Evolutionary conservation across 2,113 vertebrate genomes (phyloP).

Genomic region (Rostratula benghalensis): DNA sequence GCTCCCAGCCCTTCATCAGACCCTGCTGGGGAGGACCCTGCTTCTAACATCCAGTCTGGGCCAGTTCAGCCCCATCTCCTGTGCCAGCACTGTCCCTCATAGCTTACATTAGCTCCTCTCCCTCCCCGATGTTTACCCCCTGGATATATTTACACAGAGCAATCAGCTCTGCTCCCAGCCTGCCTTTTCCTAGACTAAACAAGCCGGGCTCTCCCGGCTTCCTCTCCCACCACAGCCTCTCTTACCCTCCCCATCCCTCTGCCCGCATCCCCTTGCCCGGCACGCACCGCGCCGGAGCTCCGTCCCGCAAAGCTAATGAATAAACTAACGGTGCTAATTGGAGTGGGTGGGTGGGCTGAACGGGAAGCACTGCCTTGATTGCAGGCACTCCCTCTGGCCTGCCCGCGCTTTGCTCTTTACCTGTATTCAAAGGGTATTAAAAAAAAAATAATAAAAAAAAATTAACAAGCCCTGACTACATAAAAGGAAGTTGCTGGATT

Average conservation of each 20-base stretch:
- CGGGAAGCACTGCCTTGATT: not conserved
- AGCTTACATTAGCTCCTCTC: constrained; percentile 19
- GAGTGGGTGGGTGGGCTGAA: constrained; percentile 49
- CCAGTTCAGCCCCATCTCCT: not conserved
- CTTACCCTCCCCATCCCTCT: not conserved
- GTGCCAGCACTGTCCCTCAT: constrained; percentile 1
- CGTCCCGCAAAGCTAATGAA: not conserved
- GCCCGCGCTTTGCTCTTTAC: constrained; percentile 29
- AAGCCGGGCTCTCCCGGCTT: not conserved
- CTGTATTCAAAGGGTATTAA: constrained; percentile 56
- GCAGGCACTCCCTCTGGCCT: constrained; percentile 4
- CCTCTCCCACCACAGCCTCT: not conserved
- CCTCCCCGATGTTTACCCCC: constrained; percentile 23
- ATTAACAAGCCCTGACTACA: constrained; percentile 59
- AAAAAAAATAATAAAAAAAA: not conserved
- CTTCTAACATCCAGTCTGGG: not conserved
- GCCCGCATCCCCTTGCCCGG: not conserved
- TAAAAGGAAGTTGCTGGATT: constrained; percentile 61
- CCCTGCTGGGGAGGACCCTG: not conserved
- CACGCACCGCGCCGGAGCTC: not conserved
- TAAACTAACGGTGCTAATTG: constrained; percentile 46
- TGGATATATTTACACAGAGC: constrained; percentile 41
- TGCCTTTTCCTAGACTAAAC: constrained; percentile 56
- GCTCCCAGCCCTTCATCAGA: not conserved
- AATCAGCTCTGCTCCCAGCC: not conserved